These are phyloP conservation scores for Piprites chloris DNA, from an alignment of 2,113 vertebrate genomes.

Conservation along the genomic window DNA sequence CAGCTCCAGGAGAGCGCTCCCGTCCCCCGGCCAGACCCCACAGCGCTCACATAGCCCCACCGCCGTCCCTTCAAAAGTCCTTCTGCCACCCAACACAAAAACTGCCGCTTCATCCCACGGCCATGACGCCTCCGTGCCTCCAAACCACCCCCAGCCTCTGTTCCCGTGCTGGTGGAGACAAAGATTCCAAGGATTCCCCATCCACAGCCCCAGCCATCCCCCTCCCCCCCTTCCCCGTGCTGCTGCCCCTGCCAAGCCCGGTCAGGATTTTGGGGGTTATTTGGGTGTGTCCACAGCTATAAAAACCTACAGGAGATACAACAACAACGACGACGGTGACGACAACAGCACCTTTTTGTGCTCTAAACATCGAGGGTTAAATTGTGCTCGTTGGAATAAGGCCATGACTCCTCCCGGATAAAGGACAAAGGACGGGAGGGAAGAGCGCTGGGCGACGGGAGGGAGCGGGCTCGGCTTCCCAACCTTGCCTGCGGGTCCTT, in stretches of 20 bases:
- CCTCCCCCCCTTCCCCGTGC: rapidly evolving
- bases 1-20: neutral
- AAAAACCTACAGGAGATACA: conserved; percentile 57
- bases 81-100: neutral
- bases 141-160: neutral
- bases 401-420: conserved; percentile 29
- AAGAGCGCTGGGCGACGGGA: neutral
- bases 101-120: rapidly evolving
- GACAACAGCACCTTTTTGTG: conserved; percentile 38
- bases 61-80: neutral
- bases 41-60: neutral
- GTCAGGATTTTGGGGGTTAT: neutral
- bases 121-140: rapidly evolving
- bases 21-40: neutral
- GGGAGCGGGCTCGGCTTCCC: neutral
- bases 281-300: conserved; percentile 7
- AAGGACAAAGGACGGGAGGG: neutral
- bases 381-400: conserved; percentile 60
- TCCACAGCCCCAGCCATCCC: neutral
- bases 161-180: neutral
- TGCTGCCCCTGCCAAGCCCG: conserved; percentile 4
- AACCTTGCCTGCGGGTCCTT: conserved; percentile 36
- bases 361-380: conserved; percentile 26
- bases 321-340: conserved; percentile 14
- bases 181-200: neutral